Percentiles rank a stretch among this genome's conserved stretches.
Evolutionary conservation across 2,888 invertebrate genomes (phyloP).

Genomic region (Parnassius glacialis): DNA sequence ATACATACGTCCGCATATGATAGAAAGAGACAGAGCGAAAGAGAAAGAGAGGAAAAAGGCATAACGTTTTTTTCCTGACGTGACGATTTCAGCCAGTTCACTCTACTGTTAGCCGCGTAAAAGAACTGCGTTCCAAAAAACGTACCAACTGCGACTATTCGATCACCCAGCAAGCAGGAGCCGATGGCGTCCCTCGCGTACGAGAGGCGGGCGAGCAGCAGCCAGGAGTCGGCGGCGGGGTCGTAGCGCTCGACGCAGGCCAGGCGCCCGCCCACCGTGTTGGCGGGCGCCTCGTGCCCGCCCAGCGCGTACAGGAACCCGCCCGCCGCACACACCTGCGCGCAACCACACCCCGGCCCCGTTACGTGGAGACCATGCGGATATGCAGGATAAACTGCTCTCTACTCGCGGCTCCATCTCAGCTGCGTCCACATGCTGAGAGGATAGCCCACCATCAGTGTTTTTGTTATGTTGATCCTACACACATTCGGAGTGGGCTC

Average conservation of each 20-base stretch:
- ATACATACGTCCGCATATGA: no score
- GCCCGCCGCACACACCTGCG: conserved; percentile 88
- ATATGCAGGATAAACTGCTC: no score
- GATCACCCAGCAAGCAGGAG: conserved; percentile 91
- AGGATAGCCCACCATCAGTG: no score
- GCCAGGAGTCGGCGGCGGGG: conserved; percentile 91
- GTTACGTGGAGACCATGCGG: no score
- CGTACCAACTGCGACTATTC: conserved; percentile 89
- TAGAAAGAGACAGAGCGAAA: no score
- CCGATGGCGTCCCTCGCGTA: conserved; percentile 94
- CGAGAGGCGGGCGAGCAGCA: conserved; percentile 90
- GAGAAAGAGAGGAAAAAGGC: no score
- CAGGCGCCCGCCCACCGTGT: conserved; percentile 86
- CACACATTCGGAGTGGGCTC: no score
- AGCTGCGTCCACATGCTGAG: no score
- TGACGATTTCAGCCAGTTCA: no score
- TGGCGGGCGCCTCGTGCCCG: conserved; percentile 95
- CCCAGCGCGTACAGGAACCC: conserved; percentile 95
- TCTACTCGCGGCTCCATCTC: no score
- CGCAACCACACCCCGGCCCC: conserved; percentile 89
- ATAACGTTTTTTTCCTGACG: not conserved
- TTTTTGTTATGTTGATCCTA: no score
- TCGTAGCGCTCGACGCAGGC: conserved; percentile 94
- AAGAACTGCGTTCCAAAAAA: conserved; percentile 46
- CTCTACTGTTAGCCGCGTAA: no score